Evolutionary conservation across 2,113 vertebrate genomes (phyloP).

Genomic region (Crotalus helleri): DNA sequence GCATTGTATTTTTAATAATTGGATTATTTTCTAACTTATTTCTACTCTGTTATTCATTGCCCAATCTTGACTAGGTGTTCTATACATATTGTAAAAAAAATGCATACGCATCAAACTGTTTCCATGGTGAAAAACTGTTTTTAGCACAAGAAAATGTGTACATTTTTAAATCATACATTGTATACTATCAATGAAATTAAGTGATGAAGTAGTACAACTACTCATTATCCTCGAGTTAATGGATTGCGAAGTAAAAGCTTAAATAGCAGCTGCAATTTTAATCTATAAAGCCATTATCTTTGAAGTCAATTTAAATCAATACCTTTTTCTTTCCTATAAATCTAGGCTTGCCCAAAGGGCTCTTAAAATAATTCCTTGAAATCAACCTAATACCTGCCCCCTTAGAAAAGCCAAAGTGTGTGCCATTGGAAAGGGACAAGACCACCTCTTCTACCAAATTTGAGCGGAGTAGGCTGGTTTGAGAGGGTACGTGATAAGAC

Average conservation of each 20-base stretch:
- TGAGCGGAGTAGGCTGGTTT: neutral
- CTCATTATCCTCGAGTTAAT: neutral
- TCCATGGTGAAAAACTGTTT: neutral
- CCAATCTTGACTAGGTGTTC: neutral
- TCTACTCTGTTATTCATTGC: neutral
- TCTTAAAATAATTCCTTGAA: slow-evolving; percentile 4
- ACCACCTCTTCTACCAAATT: neutral
- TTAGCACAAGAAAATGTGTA: neutral
- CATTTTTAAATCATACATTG: neutral
- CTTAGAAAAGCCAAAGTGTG: neutral
- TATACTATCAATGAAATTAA: neutral
- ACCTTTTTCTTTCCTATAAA: neutral
- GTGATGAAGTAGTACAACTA: neutral
- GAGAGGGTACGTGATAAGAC: neutral
- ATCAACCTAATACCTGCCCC: neutral
- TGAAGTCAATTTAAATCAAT: slow-evolving; percentile 1
- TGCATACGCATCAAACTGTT: neutral
- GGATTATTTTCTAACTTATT: neutral
- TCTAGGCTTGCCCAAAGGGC: neutral
- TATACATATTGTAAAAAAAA: neutral
- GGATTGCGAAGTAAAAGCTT: neutral
- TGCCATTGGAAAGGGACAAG: neutral
- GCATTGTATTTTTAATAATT: neutral
- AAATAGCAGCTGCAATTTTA: neutral
- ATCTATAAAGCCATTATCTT: neutral